These are phyloP conservation scores for Drymodes brunneopygia DNA, from an alignment of 2,113 vertebrate genomes.

Conservation along the genomic window DNA sequence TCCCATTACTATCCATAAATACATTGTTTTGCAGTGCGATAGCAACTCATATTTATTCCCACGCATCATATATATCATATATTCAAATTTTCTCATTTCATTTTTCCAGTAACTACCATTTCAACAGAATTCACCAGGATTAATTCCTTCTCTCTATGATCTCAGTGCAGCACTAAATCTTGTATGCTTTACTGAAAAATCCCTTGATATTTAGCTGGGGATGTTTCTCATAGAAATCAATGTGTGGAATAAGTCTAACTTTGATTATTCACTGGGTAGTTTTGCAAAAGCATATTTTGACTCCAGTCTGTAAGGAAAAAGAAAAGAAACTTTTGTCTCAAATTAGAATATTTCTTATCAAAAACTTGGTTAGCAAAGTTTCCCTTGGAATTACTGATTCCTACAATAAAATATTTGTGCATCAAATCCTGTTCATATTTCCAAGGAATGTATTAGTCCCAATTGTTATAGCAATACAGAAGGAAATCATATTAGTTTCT, in stretches of 20 bases:
- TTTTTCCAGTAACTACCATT: neutral
- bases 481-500: neutral
- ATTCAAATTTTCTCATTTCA: neutral
- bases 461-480: neutral
- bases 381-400: neutral
- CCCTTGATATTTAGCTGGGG: neutral
- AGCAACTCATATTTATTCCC: neutral
- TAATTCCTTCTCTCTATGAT: neutral
- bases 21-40: neutral
- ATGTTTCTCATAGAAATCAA: neutral
- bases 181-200: neutral
- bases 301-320: neutral
- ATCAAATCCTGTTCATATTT: neutral
- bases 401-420: neutral
- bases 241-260: neutral
- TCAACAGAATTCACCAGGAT: neutral
- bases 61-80: rapidly evolving
- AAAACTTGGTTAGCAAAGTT: neutral
- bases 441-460: neutral
- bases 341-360: neutral
- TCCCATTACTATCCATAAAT: neutral
- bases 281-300: neutral
- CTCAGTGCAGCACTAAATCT: neutral
- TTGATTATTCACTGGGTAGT: neutral
- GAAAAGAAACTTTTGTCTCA: neutral